Evolutionary conservation across 2,797 vertebrate genomes (phyloP), one percentile per base, ranked within the genome.

Genomic region (Prionace glauca): DNA sequence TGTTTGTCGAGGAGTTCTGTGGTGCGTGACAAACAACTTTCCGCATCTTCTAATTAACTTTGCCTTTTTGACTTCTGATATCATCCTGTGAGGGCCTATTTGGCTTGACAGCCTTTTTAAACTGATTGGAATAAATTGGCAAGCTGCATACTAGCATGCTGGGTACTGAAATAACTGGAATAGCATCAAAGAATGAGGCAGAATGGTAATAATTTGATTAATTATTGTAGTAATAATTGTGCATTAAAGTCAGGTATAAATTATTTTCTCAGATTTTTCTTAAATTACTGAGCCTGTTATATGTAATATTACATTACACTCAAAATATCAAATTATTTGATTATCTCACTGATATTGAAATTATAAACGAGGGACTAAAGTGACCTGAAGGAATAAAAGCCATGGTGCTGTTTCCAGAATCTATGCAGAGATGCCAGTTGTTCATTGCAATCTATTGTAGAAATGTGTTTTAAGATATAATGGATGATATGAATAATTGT

Each of bases 101-200:
- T 96, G 96, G 95, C 96, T 72, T 96, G 96, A 96, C 97, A 96
- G 96, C 96, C 67, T 97, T 96, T 96, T 97, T 97, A 97, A 97
- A 97, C 97, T 97, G 96, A 96, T 96, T 97, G 96, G 96, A 97
- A 97, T 97, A 97, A 98, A 98, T 97, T 97, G 97, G 96, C 96
- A 95, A 96, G 96, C 96, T 95, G 96, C 96, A 96, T 97, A 24
- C 36, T n/a, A 2, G 96, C 97, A 96, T 96, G 96, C 96, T 96
- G 95, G 96, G 93, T 96, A 95, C n/a, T 96, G 96, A 97, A 97
- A 97, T 98, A 97, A 97, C 96, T 96, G 95, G 96, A 97, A 96
- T 97, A 96, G 96, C 96, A 95, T 97, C 97, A 97, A 97, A 84
- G 81, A 45, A 45, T 84, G 36, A 45, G 20, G 18, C 81, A 45